These are phyloP conservation scores for Drosophila trapezifrons DNA, from an alignment of 1,140 invertebrate species.

Conservation along the genomic window DNA sequence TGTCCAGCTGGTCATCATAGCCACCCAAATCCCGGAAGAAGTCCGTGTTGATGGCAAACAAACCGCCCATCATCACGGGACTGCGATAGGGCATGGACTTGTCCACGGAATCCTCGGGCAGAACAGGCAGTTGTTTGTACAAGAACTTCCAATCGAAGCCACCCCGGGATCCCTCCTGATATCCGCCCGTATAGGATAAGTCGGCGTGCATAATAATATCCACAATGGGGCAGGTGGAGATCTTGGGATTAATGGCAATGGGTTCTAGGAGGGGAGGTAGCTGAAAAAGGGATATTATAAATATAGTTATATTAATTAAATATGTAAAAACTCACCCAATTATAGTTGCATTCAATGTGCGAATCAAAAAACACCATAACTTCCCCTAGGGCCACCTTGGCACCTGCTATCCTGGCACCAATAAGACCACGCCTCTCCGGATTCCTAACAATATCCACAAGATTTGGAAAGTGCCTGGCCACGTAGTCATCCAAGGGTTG, in stretches of 20 bases:
- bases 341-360: slow-evolving; percentile 94
- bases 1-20: slow-evolving; percentile 95
- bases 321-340: slow-evolving; percentile 86
- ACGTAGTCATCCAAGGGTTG: slow-evolving; percentile 91
- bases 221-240: slow-evolving; percentile 93
- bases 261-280: slow-evolving; percentile 91
- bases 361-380: slow-evolving; percentile 97
- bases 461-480: slow-evolving; percentile 87
- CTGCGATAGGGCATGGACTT: slow-evolving; percentile 91
- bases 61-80: slow-evolving; percentile 98
- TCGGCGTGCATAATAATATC: slow-evolving; percentile 92
- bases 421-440: slow-evolving; percentile 92
- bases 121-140: slow-evolving; percentile 92
- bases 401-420: slow-evolving; percentile 93
- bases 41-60: slow-evolving; percentile 94
- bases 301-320: not conserved
- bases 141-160: slow-evolving; percentile 94
- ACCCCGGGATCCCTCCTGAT: slow-evolving; percentile 91
- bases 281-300: not conserved
- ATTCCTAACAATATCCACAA: slow-evolving; percentile 90
- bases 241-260: slow-evolving; percentile 89
- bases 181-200: slow-evolving; percentile 90
- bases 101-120: slow-evolving; percentile 89
- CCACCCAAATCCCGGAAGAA: slow-evolving; percentile 98
- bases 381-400: slow-evolving; percentile 91